Conservation (phyloP, 2,113 vertebrate species). For the Lucifuga dentata region DNA sequence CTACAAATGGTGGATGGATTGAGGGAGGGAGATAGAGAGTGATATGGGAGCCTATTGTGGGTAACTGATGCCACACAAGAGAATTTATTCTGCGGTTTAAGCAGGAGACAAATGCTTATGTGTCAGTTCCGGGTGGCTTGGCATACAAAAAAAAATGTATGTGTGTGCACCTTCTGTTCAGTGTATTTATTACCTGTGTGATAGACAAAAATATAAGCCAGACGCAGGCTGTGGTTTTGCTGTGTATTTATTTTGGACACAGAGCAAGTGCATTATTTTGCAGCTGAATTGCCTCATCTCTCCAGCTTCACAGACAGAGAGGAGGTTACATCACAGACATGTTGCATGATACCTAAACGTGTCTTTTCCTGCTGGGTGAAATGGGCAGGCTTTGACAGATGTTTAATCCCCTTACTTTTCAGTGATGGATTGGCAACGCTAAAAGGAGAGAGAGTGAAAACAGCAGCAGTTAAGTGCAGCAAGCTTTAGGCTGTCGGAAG, state of each 20-base stretch:
- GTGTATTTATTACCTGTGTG: background rate
- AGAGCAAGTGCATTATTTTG: constrained; percentile 35
- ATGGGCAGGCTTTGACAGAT: constrained; percentile 69
- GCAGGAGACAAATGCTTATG: background rate
- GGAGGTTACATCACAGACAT: constrained; percentile 55
- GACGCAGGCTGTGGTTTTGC: background rate
- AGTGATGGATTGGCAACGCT: constrained; percentile 67
- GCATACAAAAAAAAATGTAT: too few relatives aligned
- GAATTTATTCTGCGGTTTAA: background rate
- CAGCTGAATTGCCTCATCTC: constrained; percentile 57
- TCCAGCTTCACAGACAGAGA: constrained; percentile 47
- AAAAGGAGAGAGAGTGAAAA: constrained; percentile 46
- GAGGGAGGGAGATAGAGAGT: constrained; percentile 3
- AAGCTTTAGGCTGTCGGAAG: constrained; percentile 22
- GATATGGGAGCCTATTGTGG: background rate
- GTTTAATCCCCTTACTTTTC: constrained; percentile 77
- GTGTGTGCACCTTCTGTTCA: background rate
- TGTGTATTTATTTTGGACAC: constrained; percentile 31
- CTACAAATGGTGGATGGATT: constrained; percentile 14
- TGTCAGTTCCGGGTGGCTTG: background rate
- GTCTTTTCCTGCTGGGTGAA: constrained; percentile 66
- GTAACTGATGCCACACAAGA: background rate
- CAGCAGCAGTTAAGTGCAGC: constrained; percentile 47
- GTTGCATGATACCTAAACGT: constrained; percentile 53
- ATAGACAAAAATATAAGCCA: background rate